Conservation (phyloP, 2,888 invertebrate species). For the Dastarcus helophoroides region DNA sequence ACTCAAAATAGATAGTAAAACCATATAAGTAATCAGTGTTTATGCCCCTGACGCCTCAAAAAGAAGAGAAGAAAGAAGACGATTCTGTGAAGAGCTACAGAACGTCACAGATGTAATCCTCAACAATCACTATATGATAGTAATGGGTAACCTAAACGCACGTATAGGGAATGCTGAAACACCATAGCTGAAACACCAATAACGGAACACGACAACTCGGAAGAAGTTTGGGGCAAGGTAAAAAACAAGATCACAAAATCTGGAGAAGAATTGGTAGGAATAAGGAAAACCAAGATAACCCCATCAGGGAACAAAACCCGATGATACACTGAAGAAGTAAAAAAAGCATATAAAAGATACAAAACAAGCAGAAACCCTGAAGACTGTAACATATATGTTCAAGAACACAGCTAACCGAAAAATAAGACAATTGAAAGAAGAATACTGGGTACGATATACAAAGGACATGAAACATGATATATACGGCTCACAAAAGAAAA, state of each 20-base stretch:
- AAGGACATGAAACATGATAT: slow-evolving; percentile 6
- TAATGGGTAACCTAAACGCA: slow-evolving; percentile 5
- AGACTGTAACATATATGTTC: slow-evolving; percentile 1
- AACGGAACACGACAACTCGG: too few relatives aligned
- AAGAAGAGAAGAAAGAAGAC: slow-evolving; percentile 5
- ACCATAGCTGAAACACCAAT: slow-evolving; percentile 7
- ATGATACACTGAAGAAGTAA: slow-evolving; percentile 8
- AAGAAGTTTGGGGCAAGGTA: slow-evolving; percentile 7
- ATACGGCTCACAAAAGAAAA: slow-evolving; percentile 8
- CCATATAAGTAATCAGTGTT: slow-evolving; percentile 6
- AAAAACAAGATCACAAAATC: slow-evolving; percentile 8
- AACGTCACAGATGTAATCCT: slow-evolving; percentile 5
- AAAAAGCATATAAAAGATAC: slow-evolving; percentile 8
- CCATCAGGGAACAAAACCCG: slow-evolving; percentile 5
- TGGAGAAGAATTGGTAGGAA: slow-evolving; percentile 7
- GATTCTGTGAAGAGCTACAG: slow-evolving; percentile 6
- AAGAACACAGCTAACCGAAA: slow-evolving; percentile 4
- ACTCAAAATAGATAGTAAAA: slow-evolving; percentile 5
- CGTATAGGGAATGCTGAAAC: slow-evolving; percentile 9
- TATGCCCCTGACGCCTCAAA: slow-evolving; percentile 8
- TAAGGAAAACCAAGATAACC: slow-evolving; percentile 5
- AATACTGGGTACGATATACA: slow-evolving; percentile 7
- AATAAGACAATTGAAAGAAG: slow-evolving; percentile 6
- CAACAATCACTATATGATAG: slow-evolving; percentile 4
- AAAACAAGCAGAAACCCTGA: slow-evolving; percentile 3